These are phyloP conservation scores for Mycogona germanica DNA, from an alignment of 2,888 invertebrate genomes.

Conservation along the genomic window DNA sequence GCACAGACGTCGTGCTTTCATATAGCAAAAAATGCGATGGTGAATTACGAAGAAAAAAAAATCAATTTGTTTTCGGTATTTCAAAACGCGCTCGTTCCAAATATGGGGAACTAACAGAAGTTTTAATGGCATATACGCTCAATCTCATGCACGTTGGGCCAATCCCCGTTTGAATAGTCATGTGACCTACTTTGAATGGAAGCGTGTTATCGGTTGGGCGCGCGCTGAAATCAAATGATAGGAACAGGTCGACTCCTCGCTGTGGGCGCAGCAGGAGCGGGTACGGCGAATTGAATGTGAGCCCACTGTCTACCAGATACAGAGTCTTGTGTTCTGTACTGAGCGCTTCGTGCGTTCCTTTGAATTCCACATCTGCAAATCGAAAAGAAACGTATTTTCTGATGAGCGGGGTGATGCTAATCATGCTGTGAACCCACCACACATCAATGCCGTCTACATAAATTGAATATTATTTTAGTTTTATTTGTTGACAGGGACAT, in stretches of 20 bases:
- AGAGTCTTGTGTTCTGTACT: constrained; percentile 35
- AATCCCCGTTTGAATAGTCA: no score
- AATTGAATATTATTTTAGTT: no score
- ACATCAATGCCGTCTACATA: no score
- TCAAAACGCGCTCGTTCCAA: no score
- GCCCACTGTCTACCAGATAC: constrained; percentile 38
- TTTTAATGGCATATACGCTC: no score
- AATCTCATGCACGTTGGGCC: no score
- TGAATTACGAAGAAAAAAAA: neutral
- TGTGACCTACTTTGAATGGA: constrained; percentile 33
- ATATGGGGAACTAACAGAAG: neutral
- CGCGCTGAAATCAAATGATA: constrained; percentile 38
- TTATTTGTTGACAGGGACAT: no score
- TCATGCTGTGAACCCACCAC: no score
- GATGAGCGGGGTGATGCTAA: no score
- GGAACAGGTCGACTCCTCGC: constrained; percentile 35
- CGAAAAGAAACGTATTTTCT: no score
- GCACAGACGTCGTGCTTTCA: no score
- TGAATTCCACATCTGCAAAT: constrained; percentile 31
- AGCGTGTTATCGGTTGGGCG: constrained; percentile 33
- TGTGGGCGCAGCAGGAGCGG: constrained; percentile 37
- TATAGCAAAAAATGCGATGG: no score
- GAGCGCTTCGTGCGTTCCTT: constrained; percentile 34
- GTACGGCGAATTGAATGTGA: constrained; percentile 39
- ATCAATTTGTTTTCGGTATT: neutral